Conservation (phyloP, 2,797 vertebrate species). For the Pipistrellus pygmaeus region DNA sequence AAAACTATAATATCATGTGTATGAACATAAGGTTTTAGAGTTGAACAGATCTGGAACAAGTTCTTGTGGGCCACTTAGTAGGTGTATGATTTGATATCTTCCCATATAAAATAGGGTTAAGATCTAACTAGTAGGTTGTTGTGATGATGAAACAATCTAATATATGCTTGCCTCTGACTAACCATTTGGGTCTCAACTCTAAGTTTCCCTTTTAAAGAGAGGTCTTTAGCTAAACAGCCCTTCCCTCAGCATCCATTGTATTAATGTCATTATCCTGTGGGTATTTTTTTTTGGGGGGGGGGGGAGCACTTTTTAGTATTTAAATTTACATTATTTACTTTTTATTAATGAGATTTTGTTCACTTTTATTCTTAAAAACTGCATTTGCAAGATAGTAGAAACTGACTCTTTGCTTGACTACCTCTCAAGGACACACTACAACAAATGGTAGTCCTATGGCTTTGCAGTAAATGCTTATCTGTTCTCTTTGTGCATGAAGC, state of each 20-base stretch:
- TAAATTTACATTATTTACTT: neutral
- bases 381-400: neutral
- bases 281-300: neutral
- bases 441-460: neutral
- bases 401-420: neutral
- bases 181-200: neutral
- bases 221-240: neutral
- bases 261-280: neutral
- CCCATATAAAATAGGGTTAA: neutral
- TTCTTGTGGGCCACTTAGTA: neutral
- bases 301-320: neutral
- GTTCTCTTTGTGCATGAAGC: neutral
- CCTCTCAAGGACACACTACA: neutral
- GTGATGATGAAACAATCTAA: neutral
- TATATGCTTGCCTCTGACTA: neutral
- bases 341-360: neutral
- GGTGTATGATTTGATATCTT: neutral
- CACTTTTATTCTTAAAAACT: neutral
- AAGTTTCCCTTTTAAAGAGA: neutral
- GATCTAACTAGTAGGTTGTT: neutral
- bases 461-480: neutral
- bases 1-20: neutral
- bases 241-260: neutral
- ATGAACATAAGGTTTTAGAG: neutral
- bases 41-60: neutral